Percentiles rank a stretch among this genome's conserved stretches.
Conservation (phyloP, 2,113 vertebrate genomes). For the Morone chrysops region DNA sequence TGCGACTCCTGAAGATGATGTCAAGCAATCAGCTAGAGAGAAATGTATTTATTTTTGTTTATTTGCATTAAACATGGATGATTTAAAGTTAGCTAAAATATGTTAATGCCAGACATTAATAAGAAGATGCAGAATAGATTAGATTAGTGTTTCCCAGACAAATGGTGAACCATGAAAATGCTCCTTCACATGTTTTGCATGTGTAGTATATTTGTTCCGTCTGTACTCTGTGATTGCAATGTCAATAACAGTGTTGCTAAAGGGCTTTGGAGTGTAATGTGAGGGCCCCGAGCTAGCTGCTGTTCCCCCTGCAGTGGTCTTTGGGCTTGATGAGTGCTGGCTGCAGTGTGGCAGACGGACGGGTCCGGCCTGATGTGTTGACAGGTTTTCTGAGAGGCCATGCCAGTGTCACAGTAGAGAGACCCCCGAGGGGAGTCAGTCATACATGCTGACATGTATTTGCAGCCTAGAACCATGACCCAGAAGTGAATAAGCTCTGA, state of each 20-base stretch:
- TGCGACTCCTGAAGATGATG: too few relatives aligned
- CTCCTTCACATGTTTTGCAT: neutral
- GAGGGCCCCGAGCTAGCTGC: neutral
- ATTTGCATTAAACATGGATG: neutral
- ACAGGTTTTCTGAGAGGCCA: constrained; percentile 52
- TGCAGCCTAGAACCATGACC: neutral
- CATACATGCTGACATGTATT: constrained; percentile 47
- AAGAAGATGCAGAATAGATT: too few relatives aligned
- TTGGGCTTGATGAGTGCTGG: neutral
- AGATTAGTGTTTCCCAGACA: neutral
- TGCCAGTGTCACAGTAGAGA: constrained; percentile 10
- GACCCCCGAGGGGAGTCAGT: constrained; percentile 28
- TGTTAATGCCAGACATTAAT: too few relatives aligned
- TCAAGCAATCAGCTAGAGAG: too few relatives aligned
- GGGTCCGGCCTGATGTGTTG: constrained; percentile 25
- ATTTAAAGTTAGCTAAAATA: neutral
- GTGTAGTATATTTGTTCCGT: neutral
- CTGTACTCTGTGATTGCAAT: neutral
- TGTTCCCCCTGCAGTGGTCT: constrained; percentile 17
- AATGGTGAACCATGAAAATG: neutral
- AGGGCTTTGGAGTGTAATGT: constrained; percentile 1
- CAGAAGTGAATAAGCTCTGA: constrained; percentile 13
- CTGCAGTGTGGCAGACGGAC: constrained; percentile 26
- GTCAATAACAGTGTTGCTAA: constrained; percentile 15
- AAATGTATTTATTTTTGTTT: neutral